Conservation (phyloP, 2,797 vertebrate species). For the Odontamblyopus lacepedii region DNA sequence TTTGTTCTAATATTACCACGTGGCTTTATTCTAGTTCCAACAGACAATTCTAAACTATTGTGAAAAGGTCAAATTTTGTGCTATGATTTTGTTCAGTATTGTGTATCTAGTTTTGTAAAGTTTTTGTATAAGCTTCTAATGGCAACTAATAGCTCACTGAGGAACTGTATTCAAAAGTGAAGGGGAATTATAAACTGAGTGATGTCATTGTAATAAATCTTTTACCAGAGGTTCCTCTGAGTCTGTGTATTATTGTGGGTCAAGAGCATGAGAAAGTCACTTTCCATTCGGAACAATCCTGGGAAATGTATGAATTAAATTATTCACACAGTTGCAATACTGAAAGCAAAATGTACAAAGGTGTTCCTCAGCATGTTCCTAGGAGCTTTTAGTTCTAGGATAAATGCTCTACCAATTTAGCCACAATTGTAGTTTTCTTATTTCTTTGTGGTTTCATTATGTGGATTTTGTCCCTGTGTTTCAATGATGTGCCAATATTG, state of each 20-base stretch:
- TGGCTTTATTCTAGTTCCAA: background rate
- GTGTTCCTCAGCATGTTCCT: background rate
- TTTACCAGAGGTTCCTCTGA: slow-evolving; percentile 32
- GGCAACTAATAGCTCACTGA: slow-evolving; percentile 26
- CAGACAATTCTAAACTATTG: background rate
- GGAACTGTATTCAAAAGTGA: slow-evolving; percentile 19
- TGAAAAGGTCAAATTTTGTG: background rate
- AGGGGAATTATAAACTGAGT: slow-evolving; percentile 32
- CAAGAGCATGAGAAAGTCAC: slow-evolving; percentile 56
- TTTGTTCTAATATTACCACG: background rate
- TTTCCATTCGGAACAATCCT: slow-evolving; percentile 69
- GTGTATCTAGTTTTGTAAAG: background rate
- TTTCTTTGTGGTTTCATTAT: background rate
- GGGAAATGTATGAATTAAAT: slow-evolving; percentile 64
- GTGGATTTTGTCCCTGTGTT: background rate
- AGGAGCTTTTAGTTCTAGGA: background rate
- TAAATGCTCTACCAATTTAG: slow-evolving; percentile 14
- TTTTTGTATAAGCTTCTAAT: background rate
- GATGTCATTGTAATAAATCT: slow-evolving; percentile 44
- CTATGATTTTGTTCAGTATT: background rate
- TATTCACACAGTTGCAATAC: slow-evolving; percentile 45
- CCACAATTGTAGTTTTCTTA: background rate
- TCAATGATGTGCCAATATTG: background rate
- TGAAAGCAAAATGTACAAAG: slow-evolving; percentile 9
- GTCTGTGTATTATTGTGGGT: slow-evolving; percentile 23